Percentiles rank a stretch among this genome's conserved stretches.
These are phyloP conservation scores for Pristionchus entomophagus DNA, from an alignment of 2,888 invertebrate species.

Conservation along the genomic window DNA sequence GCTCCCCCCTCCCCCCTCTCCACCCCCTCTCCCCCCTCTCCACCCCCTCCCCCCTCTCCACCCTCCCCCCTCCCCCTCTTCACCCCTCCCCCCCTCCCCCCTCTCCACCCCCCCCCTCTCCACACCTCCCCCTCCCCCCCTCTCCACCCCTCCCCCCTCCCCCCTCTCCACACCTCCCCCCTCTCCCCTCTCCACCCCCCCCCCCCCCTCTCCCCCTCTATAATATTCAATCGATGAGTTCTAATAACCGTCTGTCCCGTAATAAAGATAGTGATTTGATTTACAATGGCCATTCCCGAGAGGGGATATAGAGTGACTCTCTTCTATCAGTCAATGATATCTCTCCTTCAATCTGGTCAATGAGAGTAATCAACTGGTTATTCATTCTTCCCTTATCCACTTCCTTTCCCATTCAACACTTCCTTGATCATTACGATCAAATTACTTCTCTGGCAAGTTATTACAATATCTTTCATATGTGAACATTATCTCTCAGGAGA, in stretches of 20 bases:
- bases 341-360: neutral
- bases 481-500: neutral
- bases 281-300: neutral
- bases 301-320: neutral
- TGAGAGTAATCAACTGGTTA: constrained; percentile 7
- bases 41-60: neutral
- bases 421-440: neutral
- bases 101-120: no score
- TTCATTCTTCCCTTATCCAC: neutral
- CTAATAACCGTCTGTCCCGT: neutral
- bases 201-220: no score
- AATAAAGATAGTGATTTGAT: constrained; percentile 14
- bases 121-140: neutral
- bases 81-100: no score
- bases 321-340: neutral
- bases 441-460: neutral
- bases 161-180: no score
- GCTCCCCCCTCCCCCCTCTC: no score
- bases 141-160: no score
- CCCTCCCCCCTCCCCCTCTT: no score
- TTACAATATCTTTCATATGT: no score
- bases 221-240: neutral
- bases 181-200: neutral
- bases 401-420: neutral
- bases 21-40: neutral